Conservation (phyloP, 2,113 vertebrate genomes). For the Xerus inauris region DNA sequence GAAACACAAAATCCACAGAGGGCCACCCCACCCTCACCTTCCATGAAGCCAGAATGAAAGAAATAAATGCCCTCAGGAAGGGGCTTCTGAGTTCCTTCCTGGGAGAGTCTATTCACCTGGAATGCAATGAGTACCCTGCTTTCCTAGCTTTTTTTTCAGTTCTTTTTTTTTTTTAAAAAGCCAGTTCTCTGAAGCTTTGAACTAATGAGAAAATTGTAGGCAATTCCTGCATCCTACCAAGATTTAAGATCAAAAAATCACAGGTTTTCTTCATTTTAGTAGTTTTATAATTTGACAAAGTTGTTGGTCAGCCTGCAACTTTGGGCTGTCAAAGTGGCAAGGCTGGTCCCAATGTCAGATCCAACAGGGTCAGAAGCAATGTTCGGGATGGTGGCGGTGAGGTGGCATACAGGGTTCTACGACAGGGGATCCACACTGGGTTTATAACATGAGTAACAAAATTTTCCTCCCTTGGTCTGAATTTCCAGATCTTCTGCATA, state of each 20-base stretch:
- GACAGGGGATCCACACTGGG: not conserved
- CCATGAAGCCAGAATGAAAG: not conserved
- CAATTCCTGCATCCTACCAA: not conserved
- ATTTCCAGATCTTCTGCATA: not conserved
- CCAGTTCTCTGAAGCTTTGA: not conserved
- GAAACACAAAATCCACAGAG: not conserved
- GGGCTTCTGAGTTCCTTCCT: not conserved
- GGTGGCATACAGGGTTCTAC: not conserved
- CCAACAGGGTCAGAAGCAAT: not conserved
- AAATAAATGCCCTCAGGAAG: constrained; percentile 20
- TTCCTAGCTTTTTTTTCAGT: not conserved
- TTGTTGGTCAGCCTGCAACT: not conserved
- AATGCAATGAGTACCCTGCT: constrained; percentile 21
- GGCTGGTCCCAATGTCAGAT: not conserved
- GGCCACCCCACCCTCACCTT: not conserved
- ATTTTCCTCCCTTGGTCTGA: not conserved
- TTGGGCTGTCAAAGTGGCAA: not conserved
- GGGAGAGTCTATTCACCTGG: not conserved
- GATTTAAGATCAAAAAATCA: not conserved
- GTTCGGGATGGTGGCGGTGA: not conserved
- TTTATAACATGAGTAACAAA: not conserved
- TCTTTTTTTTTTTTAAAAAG: not conserved
- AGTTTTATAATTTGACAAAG: constrained; percentile 26
- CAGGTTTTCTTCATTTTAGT: constrained; percentile 7
- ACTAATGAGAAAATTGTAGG: constrained; percentile 18